A percentile compares a stretch with the other conserved stretches of the same genome.
phyloP scores from a whole-genome alignment of 2,888 invertebrate genomes.

The Zaprionus obscuricornis region DNA sequence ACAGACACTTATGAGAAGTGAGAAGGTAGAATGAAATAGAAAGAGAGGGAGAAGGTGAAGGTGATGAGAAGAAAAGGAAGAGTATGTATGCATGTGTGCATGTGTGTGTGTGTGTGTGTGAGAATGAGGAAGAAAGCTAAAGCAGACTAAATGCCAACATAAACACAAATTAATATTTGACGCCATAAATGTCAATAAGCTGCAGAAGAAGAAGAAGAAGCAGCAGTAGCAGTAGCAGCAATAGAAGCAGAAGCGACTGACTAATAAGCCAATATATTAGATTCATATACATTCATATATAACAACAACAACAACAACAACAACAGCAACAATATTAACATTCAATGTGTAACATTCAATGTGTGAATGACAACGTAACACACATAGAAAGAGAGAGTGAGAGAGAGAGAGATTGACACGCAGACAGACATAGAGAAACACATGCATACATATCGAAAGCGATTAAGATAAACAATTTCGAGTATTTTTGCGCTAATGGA shows the following conservation, averaged over 20 bases:
- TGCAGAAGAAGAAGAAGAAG: too few species aligned
- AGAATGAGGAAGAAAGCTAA: not conserved
- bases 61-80: too few species aligned
- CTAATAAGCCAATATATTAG: constrained; percentile 56
- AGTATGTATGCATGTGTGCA: too few species aligned
- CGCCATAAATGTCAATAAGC: constrained; percentile 53
- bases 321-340: too few species aligned
- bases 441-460: constrained; percentile 34
- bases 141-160: constrained; percentile 32
- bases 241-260: constrained; percentile 13
- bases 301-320: too few species aligned
- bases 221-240: constrained; percentile 1
- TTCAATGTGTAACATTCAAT: constrained; percentile 32
- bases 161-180: constrained; percentile 57
- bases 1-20: too few species aligned
- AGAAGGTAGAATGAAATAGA: too few species aligned
- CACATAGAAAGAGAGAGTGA: not conserved
- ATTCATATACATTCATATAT: too few species aligned
- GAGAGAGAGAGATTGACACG: too few species aligned
- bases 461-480: constrained; percentile 71
- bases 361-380: constrained; percentile 33
- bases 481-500: constrained; percentile 61
- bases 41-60: constrained; percentile 1
- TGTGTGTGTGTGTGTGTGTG: too few species aligned
- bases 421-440: too few species aligned